Evolutionary conservation across 2,888 invertebrate species (phyloP), one percentile per base, ranked within the genome.

Genomic region (Galeruca laticollis): DNA sequence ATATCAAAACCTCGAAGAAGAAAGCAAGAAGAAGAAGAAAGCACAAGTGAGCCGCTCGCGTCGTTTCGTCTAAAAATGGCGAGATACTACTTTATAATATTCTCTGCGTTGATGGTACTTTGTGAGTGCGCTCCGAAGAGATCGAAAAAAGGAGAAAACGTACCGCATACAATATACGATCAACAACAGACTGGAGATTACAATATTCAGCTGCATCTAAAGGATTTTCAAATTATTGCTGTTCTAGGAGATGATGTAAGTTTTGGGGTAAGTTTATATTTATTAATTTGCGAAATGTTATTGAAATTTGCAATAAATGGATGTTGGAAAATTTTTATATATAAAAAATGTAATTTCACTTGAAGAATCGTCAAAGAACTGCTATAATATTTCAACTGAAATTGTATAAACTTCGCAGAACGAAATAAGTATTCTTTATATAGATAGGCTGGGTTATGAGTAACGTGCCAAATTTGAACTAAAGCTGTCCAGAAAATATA

Each of bases 171-270:
- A 54, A 83, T 80, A 67, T 88, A 86, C 84, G 93, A 94, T 84
- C 94, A 94, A 84, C 89, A 92, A 54, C 94, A 95, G 86, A 90
- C 89, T 3, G 94, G 94, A 20, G 91, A 93, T 77, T 88, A 92
- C 76, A 95, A 95, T 84, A 90, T 95, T 75, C 93, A 93, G 81
- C 87, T 95, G 73, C 92, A 92, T 84, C 86, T 94, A 74, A 94
- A 94, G 86, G 92, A 94, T 84, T 87, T 94, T 73, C 90, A 92
- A 80, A 89, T 94, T 78, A 88, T 94, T 78, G 93, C 92, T 8
- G 82, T 93, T 40, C 80, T 92, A 73, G 89, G 90, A 77, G 89
- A 89, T 47, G 87, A 88, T 47, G 85, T 89, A 72, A 89, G 89
- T 79, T 88, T 90, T 80, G 89, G 89, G 88, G 92, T 88, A 84